Evolutionary conservation across 2,888 invertebrate genomes (phyloP).

Genomic region (Diarsia brunnea): DNA sequence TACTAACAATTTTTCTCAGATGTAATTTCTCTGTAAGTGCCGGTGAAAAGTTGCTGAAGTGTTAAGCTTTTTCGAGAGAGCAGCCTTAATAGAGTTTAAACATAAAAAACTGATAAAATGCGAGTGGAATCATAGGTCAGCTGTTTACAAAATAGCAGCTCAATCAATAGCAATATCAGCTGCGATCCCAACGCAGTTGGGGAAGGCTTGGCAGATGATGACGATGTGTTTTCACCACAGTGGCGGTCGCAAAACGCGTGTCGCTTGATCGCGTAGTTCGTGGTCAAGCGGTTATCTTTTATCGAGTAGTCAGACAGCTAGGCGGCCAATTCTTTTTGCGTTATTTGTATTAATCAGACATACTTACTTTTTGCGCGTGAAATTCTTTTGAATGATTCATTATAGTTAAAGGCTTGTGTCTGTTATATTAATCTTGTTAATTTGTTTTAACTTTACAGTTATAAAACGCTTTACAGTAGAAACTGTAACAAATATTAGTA

Average conservation of each 20-base stretch:
- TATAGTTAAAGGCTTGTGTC: neutral
- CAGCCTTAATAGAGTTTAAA: neutral
- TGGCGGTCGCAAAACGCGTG: too few relatives aligned
- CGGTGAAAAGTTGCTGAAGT: too few relatives aligned
- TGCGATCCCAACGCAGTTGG: too few relatives aligned
- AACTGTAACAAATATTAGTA: neutral
- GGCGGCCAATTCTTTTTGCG: conserved; percentile 20
- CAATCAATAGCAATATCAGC: too few relatives aligned
- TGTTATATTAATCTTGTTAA: neutral
- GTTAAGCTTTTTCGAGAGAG: too few relatives aligned
- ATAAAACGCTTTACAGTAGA: neutral
- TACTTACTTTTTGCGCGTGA: conserved; percentile 7
- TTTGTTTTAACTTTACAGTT: neutral
- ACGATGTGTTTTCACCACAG: neutral
- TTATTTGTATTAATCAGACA: conserved; percentile 14
- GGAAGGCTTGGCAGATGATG: too few relatives aligned
- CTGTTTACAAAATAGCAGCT: too few relatives aligned
- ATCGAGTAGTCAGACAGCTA: conserved; percentile 38
- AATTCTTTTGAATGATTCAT: conserved; percentile 18
- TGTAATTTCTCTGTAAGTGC: too few relatives aligned
- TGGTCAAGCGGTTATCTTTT: conserved; percentile 6
- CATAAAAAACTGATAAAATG: neutral
- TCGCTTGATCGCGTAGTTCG: neutral
- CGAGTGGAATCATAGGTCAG: neutral
- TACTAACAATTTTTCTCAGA: too few relatives aligned